Evolutionary conservation across 1,140 invertebrate genomes (phyloP).

Genomic region (Trachymyrmex cornetzi): DNA sequence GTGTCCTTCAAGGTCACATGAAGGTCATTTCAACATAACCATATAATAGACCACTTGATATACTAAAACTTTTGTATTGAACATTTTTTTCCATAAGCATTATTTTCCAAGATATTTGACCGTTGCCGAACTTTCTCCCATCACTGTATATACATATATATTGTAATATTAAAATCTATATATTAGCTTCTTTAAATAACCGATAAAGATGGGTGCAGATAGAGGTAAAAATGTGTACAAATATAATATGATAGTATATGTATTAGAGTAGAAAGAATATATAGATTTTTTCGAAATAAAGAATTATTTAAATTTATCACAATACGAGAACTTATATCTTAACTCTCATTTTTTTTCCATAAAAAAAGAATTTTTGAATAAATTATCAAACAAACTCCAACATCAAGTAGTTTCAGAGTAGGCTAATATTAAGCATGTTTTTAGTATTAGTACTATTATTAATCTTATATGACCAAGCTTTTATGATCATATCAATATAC

Average conservation of each 20-base stretch:
- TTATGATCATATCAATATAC: background rate
- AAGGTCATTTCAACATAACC: too few relatives aligned
- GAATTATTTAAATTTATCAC: background rate
- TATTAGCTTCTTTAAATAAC: constrained; percentile 6
- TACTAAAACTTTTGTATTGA: too few relatives aligned
- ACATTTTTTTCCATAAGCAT: too few relatives aligned
- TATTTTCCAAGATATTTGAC: too few relatives aligned
- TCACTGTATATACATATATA: too few relatives aligned
- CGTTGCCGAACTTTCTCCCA: too few relatives aligned
- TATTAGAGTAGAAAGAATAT: background rate
- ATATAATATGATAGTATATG: background rate
- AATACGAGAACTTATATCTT: background rate
- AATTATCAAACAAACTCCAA: background rate
- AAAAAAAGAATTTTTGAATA: background rate
- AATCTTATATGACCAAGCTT: background rate
- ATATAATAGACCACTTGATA: too few relatives aligned
- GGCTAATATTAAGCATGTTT: background rate
- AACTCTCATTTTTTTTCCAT: background rate
- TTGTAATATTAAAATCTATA: background rate
- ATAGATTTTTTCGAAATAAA: constrained; percentile 12
- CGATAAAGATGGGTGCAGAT: background rate
- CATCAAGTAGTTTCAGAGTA: background rate
- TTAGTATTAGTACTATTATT: background rate
- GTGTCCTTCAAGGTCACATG: too few relatives aligned
- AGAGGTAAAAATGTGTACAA: background rate